Conservation (phyloP, 2,113 vertebrate species). For the Oreochromis tanganicae region DNA sequence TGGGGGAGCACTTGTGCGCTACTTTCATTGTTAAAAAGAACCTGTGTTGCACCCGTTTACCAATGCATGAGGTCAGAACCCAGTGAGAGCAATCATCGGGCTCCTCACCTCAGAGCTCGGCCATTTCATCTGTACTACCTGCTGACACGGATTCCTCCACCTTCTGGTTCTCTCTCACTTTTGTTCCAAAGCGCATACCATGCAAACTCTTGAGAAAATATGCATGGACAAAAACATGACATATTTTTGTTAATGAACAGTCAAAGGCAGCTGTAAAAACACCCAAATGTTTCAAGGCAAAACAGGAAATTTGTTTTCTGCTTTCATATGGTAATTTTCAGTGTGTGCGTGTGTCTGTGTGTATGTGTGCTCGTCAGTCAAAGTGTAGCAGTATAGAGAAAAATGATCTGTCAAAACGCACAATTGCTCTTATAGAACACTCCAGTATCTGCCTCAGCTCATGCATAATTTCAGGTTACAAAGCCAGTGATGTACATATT, state of each 20-base stretch:
- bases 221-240: background rate
- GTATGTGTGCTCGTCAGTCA: background rate
- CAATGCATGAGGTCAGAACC: conserved; percentile 47
- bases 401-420: background rate
- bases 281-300: background rate
- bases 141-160: background rate
- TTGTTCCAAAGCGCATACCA: background rate
- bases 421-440: background rate
- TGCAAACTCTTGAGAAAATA: background rate
- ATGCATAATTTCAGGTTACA: background rate
- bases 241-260: background rate
- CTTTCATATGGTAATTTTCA: background rate
- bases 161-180: background rate
- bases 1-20: background rate
- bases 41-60: conserved; percentile 8
- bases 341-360: background rate
- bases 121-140: background rate
- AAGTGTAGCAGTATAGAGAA: background rate
- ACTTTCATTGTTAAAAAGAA: background rate
- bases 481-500: background rate
- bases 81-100: conserved; percentile 21
- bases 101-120: background rate
- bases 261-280: background rate
- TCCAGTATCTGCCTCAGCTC: background rate
- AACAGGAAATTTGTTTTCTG: background rate